These are phyloP conservation scores for Leptatherina wallacei DNA, from an alignment of 2,797 vertebrate genomes.

Conservation along the genomic window DNA sequence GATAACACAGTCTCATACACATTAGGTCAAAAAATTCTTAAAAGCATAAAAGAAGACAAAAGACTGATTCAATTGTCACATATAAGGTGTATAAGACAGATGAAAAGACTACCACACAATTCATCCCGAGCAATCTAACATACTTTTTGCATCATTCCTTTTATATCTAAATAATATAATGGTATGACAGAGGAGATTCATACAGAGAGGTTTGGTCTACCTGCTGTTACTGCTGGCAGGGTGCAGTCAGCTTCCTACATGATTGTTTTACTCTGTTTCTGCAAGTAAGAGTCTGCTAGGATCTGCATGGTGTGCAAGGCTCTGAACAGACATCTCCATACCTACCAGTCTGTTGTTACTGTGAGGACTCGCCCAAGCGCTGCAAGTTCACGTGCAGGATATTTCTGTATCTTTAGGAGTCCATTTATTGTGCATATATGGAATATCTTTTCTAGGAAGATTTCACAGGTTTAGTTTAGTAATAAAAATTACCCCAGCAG, in stretches of 20 bases:
- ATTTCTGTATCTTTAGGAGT: background rate
- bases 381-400: background rate
- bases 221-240: conserved; percentile 57
- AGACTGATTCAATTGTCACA: background rate
- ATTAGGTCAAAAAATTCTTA: conserved; percentile 20
- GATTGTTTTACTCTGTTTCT: too few species aligned
- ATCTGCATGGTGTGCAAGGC: background rate
- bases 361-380: too few species aligned
- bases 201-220: conserved; percentile 35
- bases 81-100: conserved; percentile 4
- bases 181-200: conserved; percentile 25
- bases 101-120: background rate
- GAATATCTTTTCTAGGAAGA: background rate
- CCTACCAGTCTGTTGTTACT: background rate
- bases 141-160: conserved; percentile 38
- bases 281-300: background rate
- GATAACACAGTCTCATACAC: conserved; percentile 33
- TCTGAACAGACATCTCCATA: background rate
- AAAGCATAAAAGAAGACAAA: background rate
- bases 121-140: background rate
- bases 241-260: conserved; percentile 28
- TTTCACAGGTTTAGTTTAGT: background rate
- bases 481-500: background rate
- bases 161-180: conserved; percentile 15
- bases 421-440: background rate